phyloP scores from a whole-genome alignment of 2,797 vertebrate species.

The Cyclura pinguis region DNA sequence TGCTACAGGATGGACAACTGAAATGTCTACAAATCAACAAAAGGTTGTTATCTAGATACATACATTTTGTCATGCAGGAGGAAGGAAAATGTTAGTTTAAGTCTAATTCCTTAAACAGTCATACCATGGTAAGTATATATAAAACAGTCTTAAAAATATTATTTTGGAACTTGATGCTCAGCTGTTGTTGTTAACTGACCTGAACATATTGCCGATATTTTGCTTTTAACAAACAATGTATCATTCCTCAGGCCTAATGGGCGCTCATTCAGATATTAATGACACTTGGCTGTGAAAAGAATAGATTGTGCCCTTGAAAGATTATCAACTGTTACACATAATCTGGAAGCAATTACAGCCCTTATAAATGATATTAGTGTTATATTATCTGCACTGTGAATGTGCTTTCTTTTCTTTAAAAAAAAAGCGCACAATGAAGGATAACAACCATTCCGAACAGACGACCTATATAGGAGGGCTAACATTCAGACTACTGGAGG shows the following conservation, averaged over 20 bases:
- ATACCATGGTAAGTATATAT: slow-evolving; percentile 68
- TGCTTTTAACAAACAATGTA: slow-evolving; percentile 57
- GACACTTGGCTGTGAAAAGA: slow-evolving; percentile 54
- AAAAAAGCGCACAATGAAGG: background rate
- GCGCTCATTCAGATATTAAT: slow-evolving; percentile 55
- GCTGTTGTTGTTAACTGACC: slow-evolving; percentile 61
- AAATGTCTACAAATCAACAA: slow-evolving; percentile 31
- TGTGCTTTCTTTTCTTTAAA: slow-evolving; percentile 28
- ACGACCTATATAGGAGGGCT: slow-evolving; percentile 32
- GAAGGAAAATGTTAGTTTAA: slow-evolving; percentile 69
- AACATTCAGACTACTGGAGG: slow-evolving; percentile 57
- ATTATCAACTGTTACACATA: slow-evolving; percentile 50
- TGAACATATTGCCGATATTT: slow-evolving; percentile 63
- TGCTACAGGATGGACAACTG: slow-evolving; percentile 46
- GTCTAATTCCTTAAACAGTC: slow-evolving; percentile 72
- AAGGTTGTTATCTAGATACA: slow-evolving; percentile 35
- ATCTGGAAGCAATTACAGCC: slow-evolving; percentile 64
- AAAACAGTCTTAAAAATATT: slow-evolving; percentile 71
- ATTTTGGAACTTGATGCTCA: slow-evolving; percentile 64
- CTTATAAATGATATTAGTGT: slow-evolving; percentile 52
- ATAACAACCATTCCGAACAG: slow-evolving; percentile 41
- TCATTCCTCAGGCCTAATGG: slow-evolving; percentile 58
- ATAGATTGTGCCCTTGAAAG: slow-evolving; percentile 65
- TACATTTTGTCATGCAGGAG: slow-evolving; percentile 56
- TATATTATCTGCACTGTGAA: slow-evolving; percentile 47